Evolutionary conservation across 2,113 vertebrate genomes (phyloP), one percentile per base, ranked within the genome.

Genomic region (Malurus elegans): DNA sequence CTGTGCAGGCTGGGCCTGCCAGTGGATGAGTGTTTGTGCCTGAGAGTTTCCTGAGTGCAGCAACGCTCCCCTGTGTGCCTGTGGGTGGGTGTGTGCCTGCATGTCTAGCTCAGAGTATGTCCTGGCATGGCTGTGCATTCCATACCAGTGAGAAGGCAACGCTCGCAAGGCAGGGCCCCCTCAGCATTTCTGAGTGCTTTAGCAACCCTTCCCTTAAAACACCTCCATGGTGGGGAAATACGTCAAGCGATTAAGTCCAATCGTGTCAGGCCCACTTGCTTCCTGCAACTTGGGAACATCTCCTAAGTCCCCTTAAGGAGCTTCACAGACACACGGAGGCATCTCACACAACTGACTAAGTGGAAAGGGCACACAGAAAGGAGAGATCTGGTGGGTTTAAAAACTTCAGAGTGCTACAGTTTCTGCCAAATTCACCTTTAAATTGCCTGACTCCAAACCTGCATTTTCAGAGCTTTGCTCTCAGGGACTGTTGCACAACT

Each of bases 21-120:
- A 40, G 6, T 3, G 60, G 64, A 23, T 57, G 75, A 58, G 48
- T 79, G 62, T 51, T 84, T 62, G 44, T 66, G 75, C 15, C 74
- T 61, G 88, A 79, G 62, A 60, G 36, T 45, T 54, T 85, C 42
- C 60, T 86, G 69, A 65, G 25, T 34, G 64, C 31, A 21, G 69
- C 83, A 71, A 78, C 31, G 83, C 45, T 73, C 56, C 26, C 60
- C 65, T 75, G 75, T 87, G 71, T 93, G 91, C 79, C 73, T 47
- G 14, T 29, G 87, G 51, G n/a, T 61, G 64, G 53, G 65, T 40
- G 66, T 64, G 71, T 64, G 29, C 44, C 62, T 66, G 74, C 88
- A 58, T 70, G 74, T 32, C 58, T 57, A 62, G 56, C 51, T 76
- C 67, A 82, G 42, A 24, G 5, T 80, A 50, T 19, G 12, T 79